phyloP scores from a whole-genome alignment of 2,888 invertebrate genomes.

The Oxycera nigricornis region DNA sequence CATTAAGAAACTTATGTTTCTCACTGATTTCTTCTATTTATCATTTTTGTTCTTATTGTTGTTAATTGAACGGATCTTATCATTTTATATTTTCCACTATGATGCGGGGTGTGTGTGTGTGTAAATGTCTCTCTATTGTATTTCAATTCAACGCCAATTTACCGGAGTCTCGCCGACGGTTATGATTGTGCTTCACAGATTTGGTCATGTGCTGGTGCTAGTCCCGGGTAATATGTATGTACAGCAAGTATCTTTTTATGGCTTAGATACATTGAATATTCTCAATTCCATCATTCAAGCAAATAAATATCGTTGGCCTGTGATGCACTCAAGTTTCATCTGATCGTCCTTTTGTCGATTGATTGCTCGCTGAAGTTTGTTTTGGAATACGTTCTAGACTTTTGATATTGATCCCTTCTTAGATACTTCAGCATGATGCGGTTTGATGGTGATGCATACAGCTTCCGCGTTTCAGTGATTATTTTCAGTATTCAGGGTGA shows the following conservation, averaged over 20 bases:
- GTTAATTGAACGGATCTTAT: constrained; percentile 19
- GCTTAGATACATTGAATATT: not conserved
- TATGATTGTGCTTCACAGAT: constrained; percentile 17
- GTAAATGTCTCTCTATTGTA: constrained; percentile 13
- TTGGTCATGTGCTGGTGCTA: not conserved
- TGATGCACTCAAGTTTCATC: not conserved
- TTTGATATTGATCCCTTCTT: constrained; percentile 9
- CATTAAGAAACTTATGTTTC: not conserved
- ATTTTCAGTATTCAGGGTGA: too few species aligned
- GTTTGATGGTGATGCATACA: not conserved
- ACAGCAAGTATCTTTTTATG: not conserved
- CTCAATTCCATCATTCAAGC: constrained; percentile 12
- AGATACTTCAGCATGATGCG: constrained; percentile 23
- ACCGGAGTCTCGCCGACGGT: not conserved
- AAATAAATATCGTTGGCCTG: not conserved
- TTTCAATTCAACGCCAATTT: constrained; percentile 29
- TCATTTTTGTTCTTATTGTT: constrained; percentile 7
- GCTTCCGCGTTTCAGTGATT: too few species aligned
- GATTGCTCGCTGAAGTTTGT: not conserved
- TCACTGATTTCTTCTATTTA: constrained; percentile 10
- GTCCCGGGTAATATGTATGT: not conserved
- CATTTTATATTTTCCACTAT: constrained; percentile 3
- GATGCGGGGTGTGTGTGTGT: not conserved
- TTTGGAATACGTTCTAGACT: not conserved
- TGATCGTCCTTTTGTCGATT: not conserved